Base-by-base conservation (phyloP, 2,888 invertebrate genomes). In the Cantharis flavilabris region DNA sequence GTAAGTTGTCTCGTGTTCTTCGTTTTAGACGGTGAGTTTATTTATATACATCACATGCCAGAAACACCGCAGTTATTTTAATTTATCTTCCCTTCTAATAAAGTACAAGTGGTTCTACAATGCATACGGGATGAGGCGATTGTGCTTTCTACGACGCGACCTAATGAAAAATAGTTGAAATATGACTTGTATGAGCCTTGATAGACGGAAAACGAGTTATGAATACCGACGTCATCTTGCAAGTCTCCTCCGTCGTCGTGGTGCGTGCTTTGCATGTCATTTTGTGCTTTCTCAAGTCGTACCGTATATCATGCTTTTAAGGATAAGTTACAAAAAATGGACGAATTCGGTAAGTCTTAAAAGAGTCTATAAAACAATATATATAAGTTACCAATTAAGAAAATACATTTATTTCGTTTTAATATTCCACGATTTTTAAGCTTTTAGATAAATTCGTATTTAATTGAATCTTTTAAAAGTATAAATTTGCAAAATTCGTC, bases 31-130 rank as follows among this genome's bases (percentile, higher is more conserved):
- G 20, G 30, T 69, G 67, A 77, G 78, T 79, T 81, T 79, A 81
- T 81, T 81, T 81, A 81, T 81, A 81, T 71, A 81, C 80, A 79
- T 80, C 80, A 80, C 72, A 80, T 80, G 78, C 75, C 80, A 77
- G 77, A 78, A 79, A 76, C 81, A 78, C 80, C 79, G 79, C 81
- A 80, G 82, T 81, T 81, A 82, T 84, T 84, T 84, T 85, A 85
- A 85, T 84, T 84, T 84, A 84, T 84, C 84, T 83, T 84, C 81
- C 81, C 82, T 79, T 83, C 84, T 84, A 84, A 84, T 84, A 84
- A 84, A 85, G 83, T 83, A 82, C 84, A 83, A 84, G 83, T 82
- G 83, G 81, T 78, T 78, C 82, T 82, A 83, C 84, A 84, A 84
- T 84, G 85, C 85, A 85, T 85, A 85, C 85, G 81, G 79, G 82